Conservation (phyloP, 2,113 vertebrate genomes). For the Phoenicopterus ruber region DNA sequence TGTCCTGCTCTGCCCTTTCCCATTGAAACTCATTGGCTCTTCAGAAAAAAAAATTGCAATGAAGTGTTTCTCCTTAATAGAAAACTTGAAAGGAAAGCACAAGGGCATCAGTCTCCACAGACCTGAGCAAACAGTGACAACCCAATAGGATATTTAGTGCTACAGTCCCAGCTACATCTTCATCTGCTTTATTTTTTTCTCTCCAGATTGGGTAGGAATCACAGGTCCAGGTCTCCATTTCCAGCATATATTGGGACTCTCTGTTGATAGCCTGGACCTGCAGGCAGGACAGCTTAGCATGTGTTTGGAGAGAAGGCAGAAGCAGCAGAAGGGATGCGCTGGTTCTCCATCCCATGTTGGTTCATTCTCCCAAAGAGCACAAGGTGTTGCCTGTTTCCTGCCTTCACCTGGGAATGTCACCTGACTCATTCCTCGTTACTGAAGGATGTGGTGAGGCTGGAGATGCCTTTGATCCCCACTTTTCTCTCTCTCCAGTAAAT, state of each 20-base stretch:
- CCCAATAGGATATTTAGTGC: not conserved
- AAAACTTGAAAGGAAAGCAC: not conserved
- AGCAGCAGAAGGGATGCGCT: not conserved
- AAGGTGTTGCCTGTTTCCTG: not conserved
- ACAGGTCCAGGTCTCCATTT: not conserved
- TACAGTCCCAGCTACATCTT: not conserved
- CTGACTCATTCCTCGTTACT: not conserved
- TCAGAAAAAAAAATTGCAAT: not conserved
- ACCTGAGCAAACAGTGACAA: accelerated
- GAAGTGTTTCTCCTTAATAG: not conserved
- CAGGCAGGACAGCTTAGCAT: accelerated
- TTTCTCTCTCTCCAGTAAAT: not conserved
- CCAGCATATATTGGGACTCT: not conserved
- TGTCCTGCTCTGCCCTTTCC: slow-evolving; percentile 27
- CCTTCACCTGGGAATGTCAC: not conserved
- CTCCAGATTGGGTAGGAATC: not conserved
- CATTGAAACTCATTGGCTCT: not conserved
- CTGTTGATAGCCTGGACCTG: not conserved
- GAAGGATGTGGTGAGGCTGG: not conserved
- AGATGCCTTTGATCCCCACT: not conserved
- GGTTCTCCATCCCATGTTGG: not conserved
- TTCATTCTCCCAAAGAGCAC: not conserved
- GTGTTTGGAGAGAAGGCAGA: not conserved
- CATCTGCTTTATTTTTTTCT: not conserved
- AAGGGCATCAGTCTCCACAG: not conserved